Base-by-base conservation (phyloP, 2,888 invertebrate genomes). In the Agonopterix subpropinquella region DNA sequence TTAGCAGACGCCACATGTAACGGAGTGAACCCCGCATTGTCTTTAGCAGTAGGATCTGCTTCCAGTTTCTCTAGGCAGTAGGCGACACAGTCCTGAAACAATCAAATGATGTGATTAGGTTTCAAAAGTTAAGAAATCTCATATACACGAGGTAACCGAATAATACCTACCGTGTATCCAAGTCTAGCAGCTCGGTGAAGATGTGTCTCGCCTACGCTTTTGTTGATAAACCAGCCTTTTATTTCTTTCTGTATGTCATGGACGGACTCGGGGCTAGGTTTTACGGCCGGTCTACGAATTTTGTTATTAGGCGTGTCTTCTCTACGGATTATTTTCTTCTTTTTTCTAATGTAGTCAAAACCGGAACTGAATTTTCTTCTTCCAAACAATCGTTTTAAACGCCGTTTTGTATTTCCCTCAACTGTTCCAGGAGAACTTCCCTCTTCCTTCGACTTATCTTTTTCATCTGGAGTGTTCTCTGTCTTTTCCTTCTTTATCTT, bases 21-120 rank as follows among this genome's bases (percentile, higher is more conserved):
- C 0, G 98, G 96, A 1, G 98, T 98, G 68, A 96, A 96, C 0
- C 96, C 96, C 1, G 97, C 97, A 76, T 98, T 97, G 74, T 98
- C 97, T 67, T 95, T 95, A 0, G 95, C 95, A 62, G 96, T 95
- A 1, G 97, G 95, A 55, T 93, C 91, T 59, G 93, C 92, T 57
- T 93, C 92, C 85, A 96, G 91, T 70, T 95, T 95, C 75, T 97
- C 96, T 66, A 98, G 87, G 72, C 97, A 97, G 73, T 96, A 97
- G 13, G 95, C 94, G 47, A 96, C 94, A 49, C 97, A 95, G 76
- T 97, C 97, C 94, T 96, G 77, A 13, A 72, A 77, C 11, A 8
- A 45, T 5, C 43, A 45, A 13, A 47, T 2, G n/a, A 3, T 43
- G 7, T 15, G 8, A 13, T 11, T 11, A 42, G 13, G 42, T 42